A percentile compares a stretch with the other conserved stretches of the same genome.
Evolutionary conservation across 1,140 invertebrate species (phyloP).

Genomic region (Caenorhabditis brenneri): DNA sequence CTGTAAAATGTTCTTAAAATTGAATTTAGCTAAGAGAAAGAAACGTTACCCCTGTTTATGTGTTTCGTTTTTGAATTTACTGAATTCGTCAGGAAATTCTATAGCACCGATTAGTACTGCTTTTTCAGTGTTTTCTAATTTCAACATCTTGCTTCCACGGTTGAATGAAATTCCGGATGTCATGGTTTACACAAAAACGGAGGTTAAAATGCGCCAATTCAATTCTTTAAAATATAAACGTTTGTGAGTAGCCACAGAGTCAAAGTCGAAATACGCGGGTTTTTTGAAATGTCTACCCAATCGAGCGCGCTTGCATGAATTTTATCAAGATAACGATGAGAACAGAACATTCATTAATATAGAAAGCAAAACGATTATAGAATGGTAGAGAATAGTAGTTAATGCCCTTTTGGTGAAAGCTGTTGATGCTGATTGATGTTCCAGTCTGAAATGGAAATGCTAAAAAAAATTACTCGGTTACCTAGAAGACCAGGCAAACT

Average conservation of each 20-base stretch:
- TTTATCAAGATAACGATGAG: too few relatives aligned
- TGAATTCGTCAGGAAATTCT: background rate
- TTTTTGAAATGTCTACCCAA: background rate
- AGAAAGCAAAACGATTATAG: too few relatives aligned
- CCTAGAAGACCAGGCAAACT: background rate
- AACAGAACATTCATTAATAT: too few relatives aligned
- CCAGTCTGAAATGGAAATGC: background rate
- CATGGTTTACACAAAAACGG: background rate
- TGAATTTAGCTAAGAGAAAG: background rate
- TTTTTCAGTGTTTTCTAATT: background rate
- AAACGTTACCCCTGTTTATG: background rate
- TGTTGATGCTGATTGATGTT: too few relatives aligned
- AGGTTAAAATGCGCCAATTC: background rate
- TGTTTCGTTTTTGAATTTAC: background rate
- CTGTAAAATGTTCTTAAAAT: background rate
- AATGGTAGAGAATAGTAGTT: too few relatives aligned
- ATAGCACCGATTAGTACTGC: background rate
- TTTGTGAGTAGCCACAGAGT: too few relatives aligned
- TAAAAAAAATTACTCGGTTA: background rate
- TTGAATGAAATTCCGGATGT: background rate
- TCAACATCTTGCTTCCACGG: background rate
- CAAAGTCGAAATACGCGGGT: background rate
- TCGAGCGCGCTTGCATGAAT: slow-evolving; percentile 1
- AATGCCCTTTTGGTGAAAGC: too few relatives aligned
- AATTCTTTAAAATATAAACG: background rate